A percentile compares a stretch with the other conserved stretches of the same genome.
Conservation (phyloP, 2,888 invertebrate genomes). For the Corbicula japonica region DNA sequence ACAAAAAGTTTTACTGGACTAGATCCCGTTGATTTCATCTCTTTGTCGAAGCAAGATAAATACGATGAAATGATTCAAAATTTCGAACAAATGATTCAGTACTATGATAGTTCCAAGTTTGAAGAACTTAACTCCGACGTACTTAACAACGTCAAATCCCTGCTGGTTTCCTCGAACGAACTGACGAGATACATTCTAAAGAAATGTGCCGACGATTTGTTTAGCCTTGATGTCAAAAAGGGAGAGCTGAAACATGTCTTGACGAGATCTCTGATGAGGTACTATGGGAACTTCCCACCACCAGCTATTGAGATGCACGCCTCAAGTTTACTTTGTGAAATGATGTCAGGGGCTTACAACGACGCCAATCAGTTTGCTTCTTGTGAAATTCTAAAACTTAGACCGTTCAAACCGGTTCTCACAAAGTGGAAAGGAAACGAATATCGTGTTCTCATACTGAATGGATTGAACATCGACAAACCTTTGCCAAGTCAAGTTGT, state of each 20-base stretch:
- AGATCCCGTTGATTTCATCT: background rate
- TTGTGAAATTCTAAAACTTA: conserved; percentile 12
- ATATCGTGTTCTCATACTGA: conserved; percentile 8
- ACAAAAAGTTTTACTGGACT: conserved; percentile 12
- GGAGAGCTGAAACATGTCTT: conserved; percentile 13
- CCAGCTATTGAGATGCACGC: conserved; percentile 13
- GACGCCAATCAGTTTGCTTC: conserved; percentile 19
- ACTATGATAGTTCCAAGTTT: conserved; percentile 10
- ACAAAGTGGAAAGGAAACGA: conserved; percentile 27
- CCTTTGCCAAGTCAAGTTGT: conserved; percentile 9
- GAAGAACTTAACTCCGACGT: conserved; percentile 3
- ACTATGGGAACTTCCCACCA: conserved; percentile 4
- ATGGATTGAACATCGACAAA: conserved; percentile 23
- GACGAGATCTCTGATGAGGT: background rate
- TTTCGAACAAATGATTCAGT: background rate
- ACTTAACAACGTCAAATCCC: background rate
- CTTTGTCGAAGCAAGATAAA: background rate
- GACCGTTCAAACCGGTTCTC: conserved; percentile 29
- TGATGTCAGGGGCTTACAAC: conserved; percentile 23
- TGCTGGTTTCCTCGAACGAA: background rate
- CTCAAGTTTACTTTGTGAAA: conserved; percentile 14
- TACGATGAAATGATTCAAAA: background rate
- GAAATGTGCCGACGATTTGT: background rate
- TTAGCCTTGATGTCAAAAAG: conserved; percentile 4
- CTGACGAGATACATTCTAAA: conserved; percentile 21